Percentiles rank a stretch among this genome's conserved stretches.
Evolutionary conservation across 2,797 vertebrate genomes (phyloP).

Genomic region (Leptatherina wallacei): DNA sequence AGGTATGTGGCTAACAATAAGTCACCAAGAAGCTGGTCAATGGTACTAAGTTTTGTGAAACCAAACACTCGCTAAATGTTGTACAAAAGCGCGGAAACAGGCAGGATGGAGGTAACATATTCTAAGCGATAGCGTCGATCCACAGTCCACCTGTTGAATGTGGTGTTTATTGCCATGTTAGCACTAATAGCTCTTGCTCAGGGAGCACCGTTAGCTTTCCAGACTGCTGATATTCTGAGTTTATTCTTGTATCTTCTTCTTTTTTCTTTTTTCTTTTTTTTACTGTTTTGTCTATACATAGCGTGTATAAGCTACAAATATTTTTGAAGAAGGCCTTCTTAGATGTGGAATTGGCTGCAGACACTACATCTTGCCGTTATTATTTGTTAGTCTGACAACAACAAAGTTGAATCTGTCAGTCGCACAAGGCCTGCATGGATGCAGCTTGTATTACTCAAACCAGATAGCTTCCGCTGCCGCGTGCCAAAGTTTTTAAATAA

Average conservation of each 20-base stretch:
- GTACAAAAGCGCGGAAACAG: background rate
- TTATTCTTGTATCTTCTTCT: background rate
- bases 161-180: constrained; percentile 34
- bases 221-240: background rate
- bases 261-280: too few species aligned
- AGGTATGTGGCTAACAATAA: constrained; percentile 34
- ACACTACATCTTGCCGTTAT: background rate
- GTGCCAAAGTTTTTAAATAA: background rate
- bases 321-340: background rate
- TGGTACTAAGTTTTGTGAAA: background rate
- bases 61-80: background rate
- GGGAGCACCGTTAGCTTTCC: constrained; percentile 4
- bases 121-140: background rate
- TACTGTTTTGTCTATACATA: rapidly evolving
- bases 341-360: background rate
- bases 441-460: constrained; percentile 27
- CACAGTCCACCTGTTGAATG: constrained; percentile 53
- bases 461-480: background rate
- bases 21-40: background rate
- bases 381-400: constrained; percentile 18
- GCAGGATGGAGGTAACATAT: background rate
- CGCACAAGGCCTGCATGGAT: constrained; percentile 60
- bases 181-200: constrained; percentile 5
- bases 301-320: background rate
- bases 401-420: constrained; percentile 43